Percentiles rank a stretch among this genome's conserved stretches.
These are phyloP conservation scores for Hippocampus comes DNA, from an alignment of 2,113 vertebrate species.

Conservation along the genomic window DNA sequence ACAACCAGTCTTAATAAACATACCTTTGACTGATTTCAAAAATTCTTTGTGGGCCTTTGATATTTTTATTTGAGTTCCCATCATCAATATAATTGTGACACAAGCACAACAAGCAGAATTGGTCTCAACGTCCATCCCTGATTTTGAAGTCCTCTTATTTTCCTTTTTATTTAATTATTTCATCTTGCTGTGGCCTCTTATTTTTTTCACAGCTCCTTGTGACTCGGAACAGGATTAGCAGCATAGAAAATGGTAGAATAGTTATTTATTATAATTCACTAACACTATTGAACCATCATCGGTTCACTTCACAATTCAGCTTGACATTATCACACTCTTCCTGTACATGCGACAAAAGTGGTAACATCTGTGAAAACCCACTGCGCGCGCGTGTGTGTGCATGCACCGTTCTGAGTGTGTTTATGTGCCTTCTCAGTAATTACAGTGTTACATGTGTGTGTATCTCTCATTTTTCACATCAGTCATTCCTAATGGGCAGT, in stretches of 20 bases:
- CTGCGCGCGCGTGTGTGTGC: background rate
- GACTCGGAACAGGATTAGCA: background rate
- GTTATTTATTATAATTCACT: background rate
- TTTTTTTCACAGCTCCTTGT: background rate
- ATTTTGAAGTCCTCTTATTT: background rate
- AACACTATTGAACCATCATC: background rate
- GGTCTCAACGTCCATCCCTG: slow-evolving; percentile 6
- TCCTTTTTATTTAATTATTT: background rate
- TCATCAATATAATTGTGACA: too few relatives aligned
- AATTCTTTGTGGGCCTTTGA: too few relatives aligned
- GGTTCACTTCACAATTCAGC: background rate
- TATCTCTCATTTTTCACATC: background rate
- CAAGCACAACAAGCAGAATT: too few relatives aligned
- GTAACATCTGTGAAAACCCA: slow-evolving; percentile 19
- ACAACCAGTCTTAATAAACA: too few relatives aligned
- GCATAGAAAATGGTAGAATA: background rate
- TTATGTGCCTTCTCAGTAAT: background rate
- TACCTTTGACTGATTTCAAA: too few relatives aligned
- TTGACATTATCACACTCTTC: slow-evolving; percentile 8
- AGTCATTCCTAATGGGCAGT: background rate
- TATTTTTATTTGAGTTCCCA: too few relatives aligned
- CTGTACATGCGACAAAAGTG: slow-evolving; percentile 13
- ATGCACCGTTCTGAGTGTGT: background rate
- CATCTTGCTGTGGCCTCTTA: background rate
- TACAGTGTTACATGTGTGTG: background rate